Evolutionary conservation across 2,797 vertebrate genomes (phyloP), one percentile per base, ranked within the genome.

Genomic region (Pseudopleuronectes americanus): DNA sequence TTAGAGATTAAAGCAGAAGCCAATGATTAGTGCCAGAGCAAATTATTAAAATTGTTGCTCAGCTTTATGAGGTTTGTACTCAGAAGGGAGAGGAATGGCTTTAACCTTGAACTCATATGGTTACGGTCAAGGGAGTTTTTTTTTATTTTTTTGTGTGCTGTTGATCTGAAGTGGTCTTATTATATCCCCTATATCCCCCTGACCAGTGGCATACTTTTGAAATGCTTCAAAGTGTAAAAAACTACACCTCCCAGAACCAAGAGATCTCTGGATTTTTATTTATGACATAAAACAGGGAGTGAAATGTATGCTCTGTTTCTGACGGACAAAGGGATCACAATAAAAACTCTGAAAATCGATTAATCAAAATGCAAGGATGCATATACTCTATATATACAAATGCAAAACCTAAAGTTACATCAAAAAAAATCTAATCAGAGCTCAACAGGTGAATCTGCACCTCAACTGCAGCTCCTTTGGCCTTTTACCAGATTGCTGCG

Each of bases 11-110:
- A 83, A 67, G 74, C 51, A 45, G 28, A 63, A 41, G 73, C 17
- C 23, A 65, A 19, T 60, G 19, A 65, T 71, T 67, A 51, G 41
- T 80, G 81, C 55, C 66, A 75, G 31, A 80, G 52, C 52, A 79
- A 83, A 76, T 74, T 10, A 66, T 61, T 48, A 31, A 54, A 74
- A 70, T 41, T 47, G 56, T 79, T 73, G 22, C 48, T 68, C 33
- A 38, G 8, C 51, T 76, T 54, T 68, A 54, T 49, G 10, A 64
- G 36, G 47, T 75, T 60, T 54, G 45, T 45, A 22, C 31, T 73
- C 45, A 24, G 28, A 49, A 53, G 23, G 3, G 8, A 45, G 16
- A 19, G 31, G 57, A 57, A 57, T 28, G 26, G 22, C 8, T 80
- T 79, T 64, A 62, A 59, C 61, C 38, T 62, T 49, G 6, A 22